Conservation (phyloP, 2,113 vertebrate species). For the Gasterosteus nipponicus region DNA sequence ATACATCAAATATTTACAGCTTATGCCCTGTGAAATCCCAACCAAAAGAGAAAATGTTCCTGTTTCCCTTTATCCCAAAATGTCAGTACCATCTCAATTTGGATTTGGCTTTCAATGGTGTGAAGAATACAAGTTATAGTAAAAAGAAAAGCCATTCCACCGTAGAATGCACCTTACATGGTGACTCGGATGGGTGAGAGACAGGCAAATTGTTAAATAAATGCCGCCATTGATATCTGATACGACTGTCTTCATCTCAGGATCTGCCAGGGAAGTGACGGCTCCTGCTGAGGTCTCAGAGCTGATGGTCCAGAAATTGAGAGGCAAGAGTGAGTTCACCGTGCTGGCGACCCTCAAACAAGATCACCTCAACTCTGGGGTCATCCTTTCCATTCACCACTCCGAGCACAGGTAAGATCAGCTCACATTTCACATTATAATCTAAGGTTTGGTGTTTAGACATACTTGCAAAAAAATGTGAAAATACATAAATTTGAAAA, state of each 20-base stretch:
- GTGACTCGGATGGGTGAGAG: background rate
- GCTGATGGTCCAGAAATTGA: constrained; percentile 91
- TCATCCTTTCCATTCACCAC: constrained; percentile 94
- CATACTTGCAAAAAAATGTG: background rate
- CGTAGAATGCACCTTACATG: background rate
- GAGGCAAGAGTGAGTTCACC: constrained; percentile 94
- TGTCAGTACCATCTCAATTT: background rate
- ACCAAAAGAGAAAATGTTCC: background rate
- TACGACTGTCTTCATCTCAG: constrained; percentile 71
- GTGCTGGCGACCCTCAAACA: constrained; percentile 93
- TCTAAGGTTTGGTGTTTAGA: background rate
- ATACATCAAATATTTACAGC: constrained; percentile 54
- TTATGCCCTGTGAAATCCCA: constrained; percentile 26
- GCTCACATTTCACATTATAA: background rate
- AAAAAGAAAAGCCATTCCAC: background rate
- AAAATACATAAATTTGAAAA: background rate
- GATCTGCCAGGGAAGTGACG: constrained; percentile 90
- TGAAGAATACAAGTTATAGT: background rate
- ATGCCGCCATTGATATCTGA: constrained; percentile 18
- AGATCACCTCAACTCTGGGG: constrained; percentile 92
- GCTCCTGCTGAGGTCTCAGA: constrained; percentile 86
- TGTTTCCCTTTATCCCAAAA: constrained; percentile 20
- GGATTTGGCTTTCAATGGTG: background rate
- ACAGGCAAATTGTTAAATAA: constrained; percentile 6
- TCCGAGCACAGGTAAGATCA: constrained; percentile 89